These are phyloP conservation scores for Bombylius discolor DNA, from an alignment of 2,888 invertebrate genomes.

Conservation along the genomic window DNA sequence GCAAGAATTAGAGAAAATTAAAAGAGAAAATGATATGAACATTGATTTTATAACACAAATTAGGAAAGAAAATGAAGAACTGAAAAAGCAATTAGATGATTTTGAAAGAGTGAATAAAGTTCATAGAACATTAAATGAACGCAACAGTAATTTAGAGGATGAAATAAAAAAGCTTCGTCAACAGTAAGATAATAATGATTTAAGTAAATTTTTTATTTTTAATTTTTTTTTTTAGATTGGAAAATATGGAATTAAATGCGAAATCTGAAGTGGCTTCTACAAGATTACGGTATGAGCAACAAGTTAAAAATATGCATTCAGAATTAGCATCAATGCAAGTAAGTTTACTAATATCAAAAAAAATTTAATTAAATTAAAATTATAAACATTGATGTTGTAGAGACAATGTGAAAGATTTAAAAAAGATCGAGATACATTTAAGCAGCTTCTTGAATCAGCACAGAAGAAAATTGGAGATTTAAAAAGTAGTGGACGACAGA, in stretches of 20 bases:
- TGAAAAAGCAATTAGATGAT: conserved; percentile 67
- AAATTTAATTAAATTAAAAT: not conserved
- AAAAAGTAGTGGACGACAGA: conserved; percentile 45
- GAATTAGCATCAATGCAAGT: conserved; percentile 74
- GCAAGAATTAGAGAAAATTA: conserved; percentile 55
- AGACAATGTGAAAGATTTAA: conserved; percentile 53
- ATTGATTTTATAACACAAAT: conserved; percentile 61
- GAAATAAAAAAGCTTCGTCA: conserved; percentile 59
- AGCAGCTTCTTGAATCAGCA: conserved; percentile 78
- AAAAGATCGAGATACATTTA: conserved; percentile 76
- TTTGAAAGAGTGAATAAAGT: conserved; percentile 73
- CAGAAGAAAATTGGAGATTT: conserved; percentile 71
- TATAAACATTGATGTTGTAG: conserved; percentile 14
- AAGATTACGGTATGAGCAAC: conserved; percentile 73
- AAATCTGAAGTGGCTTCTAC: conserved; percentile 68
- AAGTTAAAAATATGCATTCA: conserved; percentile 65
- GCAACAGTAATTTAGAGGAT: conserved; percentile 59
- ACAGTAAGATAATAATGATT: conserved; percentile 39
- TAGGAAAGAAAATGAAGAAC: conserved; percentile 64
- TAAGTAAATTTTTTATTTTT: conserved; percentile 28
- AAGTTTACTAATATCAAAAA: not conserved
- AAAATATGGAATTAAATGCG: conserved; percentile 55
- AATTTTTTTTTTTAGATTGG: conserved; percentile 32
- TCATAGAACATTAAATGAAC: conserved; percentile 63
- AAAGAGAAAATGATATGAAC: conserved; percentile 52